A percentile compares a stretch with the other conserved stretches of the same genome.
These are phyloP conservation scores for Sebastes hubbsi DNA, from an alignment of 2,797 vertebrate species.

Conservation along the genomic window DNA sequence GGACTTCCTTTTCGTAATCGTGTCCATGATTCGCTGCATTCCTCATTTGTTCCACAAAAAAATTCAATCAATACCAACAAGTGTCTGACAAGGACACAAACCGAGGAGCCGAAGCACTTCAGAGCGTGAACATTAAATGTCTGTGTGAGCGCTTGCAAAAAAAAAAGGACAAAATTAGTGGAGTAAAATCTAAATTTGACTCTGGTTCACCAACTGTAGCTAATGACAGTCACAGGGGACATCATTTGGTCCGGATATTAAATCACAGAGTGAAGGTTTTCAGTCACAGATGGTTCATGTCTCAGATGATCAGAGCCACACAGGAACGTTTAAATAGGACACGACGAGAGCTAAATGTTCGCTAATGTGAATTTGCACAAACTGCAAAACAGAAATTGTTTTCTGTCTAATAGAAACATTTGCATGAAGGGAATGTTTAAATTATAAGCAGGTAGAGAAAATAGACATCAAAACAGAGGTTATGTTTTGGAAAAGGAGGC, in stretches of 20 bases:
- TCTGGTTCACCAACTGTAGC: conserved; percentile 10
- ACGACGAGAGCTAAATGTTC: background rate
- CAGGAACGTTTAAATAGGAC: background rate
- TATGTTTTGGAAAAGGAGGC: background rate
- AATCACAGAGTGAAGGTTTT: background rate
- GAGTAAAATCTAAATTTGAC: background rate
- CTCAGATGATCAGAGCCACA: conserved; percentile 27
- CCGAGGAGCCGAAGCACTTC: background rate
- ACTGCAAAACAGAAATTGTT: background rate
- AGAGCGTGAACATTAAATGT: background rate
- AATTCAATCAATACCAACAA: background rate
- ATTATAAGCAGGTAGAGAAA: background rate
- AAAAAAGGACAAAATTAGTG: background rate
- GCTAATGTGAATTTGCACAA: background rate
- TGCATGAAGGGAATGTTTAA: background rate
- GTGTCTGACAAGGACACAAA: background rate
- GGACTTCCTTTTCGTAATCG: background rate
- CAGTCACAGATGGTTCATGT: conserved; percentile 46
- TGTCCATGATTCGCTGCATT: background rate
- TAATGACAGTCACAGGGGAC: conserved; percentile 3
- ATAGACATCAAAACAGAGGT: background rate
- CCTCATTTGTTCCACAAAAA: background rate
- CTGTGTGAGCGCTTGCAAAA: background rate
- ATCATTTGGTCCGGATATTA: background rate
- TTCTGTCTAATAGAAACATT: background rate